Base-by-base conservation (phyloP, 53 echinoderm and acorn worm species). In the Luidia sarsii region DNA sequence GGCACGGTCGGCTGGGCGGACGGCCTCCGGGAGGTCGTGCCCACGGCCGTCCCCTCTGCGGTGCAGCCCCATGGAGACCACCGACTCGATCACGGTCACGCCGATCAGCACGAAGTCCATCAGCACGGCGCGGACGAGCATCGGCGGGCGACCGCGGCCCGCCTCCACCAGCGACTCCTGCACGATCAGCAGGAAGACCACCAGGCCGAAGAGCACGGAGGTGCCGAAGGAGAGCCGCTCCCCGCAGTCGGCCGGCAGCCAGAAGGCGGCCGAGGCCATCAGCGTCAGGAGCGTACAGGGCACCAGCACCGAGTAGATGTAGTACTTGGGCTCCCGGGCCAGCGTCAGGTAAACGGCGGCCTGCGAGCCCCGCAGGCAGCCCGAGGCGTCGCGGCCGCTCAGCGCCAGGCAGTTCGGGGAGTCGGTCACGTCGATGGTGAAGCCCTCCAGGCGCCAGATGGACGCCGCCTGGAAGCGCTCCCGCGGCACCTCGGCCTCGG, bases 151-250 rank as follows among this genome's bases (percentile, higher is more conserved):
- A 14, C 31, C 61, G 10, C 20, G 22, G 4, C 77, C 77, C 19
- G 59, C 11, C 7, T 73, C 71, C 1, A 49, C 34, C n/a, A 86
- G 19, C 18, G 34, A 31, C 6, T 86, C 56, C 21, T 65, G n/a
- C 14, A 86, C 56, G 22, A 86, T 24, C 50, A 86, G 23, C 55
- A 79, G 75, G 24, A 86, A 86, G 45, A 86, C 54, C 25, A 67
- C 67, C 15, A 79, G 39, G 15, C 77, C 86, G 37, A 86, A 67
- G 33, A 86, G 33, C 22, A 86, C 48, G 48, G 86, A 66, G 2
- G 67, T 41, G 0, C 86, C 67, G 30, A 67, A 61, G 32, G 86
- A 86, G 31, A 86, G 38, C 34, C 67, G 77, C 79, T 86, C 86
- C 7, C 86, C 79, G 30, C 86, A 79, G 16, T 65, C 86, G 5